These are phyloP conservation scores for Apis florea DNA, from an alignment of 1,140 invertebrate genomes.

Conservation along the genomic window DNA sequence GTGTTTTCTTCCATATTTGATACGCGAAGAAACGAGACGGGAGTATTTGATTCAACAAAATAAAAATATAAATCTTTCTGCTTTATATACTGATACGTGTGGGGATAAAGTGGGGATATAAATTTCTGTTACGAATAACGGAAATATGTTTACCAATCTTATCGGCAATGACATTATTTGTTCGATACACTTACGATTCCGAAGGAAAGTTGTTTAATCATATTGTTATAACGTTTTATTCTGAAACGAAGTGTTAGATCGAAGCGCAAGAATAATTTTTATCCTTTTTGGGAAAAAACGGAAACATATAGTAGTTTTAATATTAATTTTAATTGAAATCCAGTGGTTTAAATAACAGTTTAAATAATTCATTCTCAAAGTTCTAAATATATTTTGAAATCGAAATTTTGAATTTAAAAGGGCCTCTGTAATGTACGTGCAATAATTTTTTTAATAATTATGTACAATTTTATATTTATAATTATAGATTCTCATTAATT, in stretches of 20 bases:
- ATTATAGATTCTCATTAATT: too few relatives aligned
- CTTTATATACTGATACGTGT: not conserved
- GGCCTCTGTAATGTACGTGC: too few relatives aligned
- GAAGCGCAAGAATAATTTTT: not conserved
- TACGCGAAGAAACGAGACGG: not conserved
- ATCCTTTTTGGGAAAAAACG: not conserved
- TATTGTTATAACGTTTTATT: not conserved
- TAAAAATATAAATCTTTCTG: not conserved
- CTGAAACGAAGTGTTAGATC: not conserved
- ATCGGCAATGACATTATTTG: constrained; percentile 5
- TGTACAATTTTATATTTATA: too few relatives aligned
- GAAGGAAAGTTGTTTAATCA: not conserved
- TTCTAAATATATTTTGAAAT: too few relatives aligned
- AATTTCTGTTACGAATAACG: not conserved
- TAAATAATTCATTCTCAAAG: too few relatives aligned
- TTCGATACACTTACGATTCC: not conserved
- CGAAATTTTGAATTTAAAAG: too few relatives aligned
- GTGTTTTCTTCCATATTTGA: not conserved
- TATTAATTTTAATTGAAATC: too few relatives aligned
- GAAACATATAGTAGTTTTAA: not conserved
- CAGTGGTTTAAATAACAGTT: too few relatives aligned
- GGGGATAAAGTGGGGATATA: not conserved
- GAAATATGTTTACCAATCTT: not conserved
- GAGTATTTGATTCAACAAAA: not conserved
- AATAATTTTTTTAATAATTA: too few relatives aligned